Conservation (phyloP, 2,113 vertebrate species). For the Dissostichus mawsoni region DNA sequence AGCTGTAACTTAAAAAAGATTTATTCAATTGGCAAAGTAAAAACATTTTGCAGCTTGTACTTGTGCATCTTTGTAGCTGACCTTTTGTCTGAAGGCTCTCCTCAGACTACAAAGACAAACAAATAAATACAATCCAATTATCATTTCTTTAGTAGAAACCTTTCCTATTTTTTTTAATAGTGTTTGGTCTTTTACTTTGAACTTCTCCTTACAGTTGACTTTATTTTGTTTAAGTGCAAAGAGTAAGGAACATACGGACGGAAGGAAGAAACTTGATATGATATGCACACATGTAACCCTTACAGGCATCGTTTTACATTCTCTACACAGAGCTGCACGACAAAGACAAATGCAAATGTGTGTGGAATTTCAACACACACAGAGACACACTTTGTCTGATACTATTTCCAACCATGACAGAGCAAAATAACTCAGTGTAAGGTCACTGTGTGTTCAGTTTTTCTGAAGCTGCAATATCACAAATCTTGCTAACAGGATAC, state of each 20-base stretch:
- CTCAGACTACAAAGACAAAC: too few relatives aligned
- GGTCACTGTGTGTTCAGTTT: too few relatives aligned
- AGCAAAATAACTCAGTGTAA: not conserved
- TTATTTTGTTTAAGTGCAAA: too few relatives aligned
- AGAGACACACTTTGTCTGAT: not conserved
- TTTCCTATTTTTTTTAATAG: not conserved
- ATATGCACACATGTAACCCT: not conserved
- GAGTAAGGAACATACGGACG: not conserved
- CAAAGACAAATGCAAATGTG: not conserved
- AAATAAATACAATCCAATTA: not conserved
- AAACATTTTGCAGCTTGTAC: too few relatives aligned
- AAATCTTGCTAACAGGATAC: too few relatives aligned
- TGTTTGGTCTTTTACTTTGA: not conserved
- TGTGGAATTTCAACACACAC: not conserved
- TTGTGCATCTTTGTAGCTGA: too few relatives aligned
- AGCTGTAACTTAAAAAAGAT: too few relatives aligned
- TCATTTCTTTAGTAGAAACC: not conserved
- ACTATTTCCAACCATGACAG: not conserved
- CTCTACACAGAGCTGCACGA: not conserved
- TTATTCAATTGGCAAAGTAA: too few relatives aligned
- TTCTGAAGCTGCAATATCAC: not conserved
- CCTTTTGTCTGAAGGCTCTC: too few relatives aligned
- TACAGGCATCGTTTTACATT: not conserved
- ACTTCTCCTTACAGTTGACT: too few relatives aligned
- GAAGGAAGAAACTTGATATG: not conserved